Conservation (phyloP, 2,113 vertebrate genomes). For the Barnardius zonarius region DNA sequence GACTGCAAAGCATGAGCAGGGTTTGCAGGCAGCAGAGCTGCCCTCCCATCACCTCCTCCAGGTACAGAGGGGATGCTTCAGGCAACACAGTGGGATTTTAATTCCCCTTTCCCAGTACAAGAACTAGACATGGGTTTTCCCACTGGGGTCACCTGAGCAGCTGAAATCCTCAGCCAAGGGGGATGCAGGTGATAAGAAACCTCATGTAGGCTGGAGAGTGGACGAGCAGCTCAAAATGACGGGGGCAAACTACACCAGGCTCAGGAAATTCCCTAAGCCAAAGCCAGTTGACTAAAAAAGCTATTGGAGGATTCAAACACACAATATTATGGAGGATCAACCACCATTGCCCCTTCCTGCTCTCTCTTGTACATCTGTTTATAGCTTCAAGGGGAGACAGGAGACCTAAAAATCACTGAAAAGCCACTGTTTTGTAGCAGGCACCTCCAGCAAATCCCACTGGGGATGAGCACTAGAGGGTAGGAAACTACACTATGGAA, state of each 20-base stretch:
- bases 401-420: background rate
- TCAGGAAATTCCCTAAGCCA: background rate
- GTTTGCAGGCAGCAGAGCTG: rapidly evolving
- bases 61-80: background rate
- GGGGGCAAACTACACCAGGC: background rate
- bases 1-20: rapidly evolving
- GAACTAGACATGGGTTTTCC: background rate
- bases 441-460: background rate
- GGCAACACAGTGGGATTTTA: background rate
- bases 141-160: background rate
- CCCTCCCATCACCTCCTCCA: background rate
- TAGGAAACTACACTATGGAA: background rate
- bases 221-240: background rate
- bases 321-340: background rate
- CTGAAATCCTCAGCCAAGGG: background rate
- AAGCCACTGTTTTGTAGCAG: background rate
- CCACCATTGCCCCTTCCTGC: background rate
- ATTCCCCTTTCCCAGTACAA: background rate
- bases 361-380: background rate
- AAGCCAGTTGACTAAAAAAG: background rate
- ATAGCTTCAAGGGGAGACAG: background rate
- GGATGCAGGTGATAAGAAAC: background rate
- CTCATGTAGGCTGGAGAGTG: background rate
- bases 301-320: background rate
- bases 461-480: rapidly evolving